Evolutionary conservation across 2,113 vertebrate species (phyloP).

Genomic region (Spermophilus dauricus): DNA sequence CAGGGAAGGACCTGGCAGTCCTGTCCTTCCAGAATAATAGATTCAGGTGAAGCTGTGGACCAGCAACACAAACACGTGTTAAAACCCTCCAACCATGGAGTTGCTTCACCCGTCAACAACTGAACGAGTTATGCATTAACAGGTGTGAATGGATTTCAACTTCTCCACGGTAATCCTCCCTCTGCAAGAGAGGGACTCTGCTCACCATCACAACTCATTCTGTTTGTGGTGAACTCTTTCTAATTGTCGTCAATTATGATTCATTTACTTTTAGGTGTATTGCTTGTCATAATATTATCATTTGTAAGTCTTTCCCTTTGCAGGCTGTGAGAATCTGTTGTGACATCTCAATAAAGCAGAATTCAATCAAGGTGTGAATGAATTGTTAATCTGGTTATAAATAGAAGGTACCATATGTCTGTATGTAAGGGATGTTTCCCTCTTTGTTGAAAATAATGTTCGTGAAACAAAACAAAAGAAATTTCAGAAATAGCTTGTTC

Average conservation of each 20-base stretch:
- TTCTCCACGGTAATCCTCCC: conserved; percentile 61
- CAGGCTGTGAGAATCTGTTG: conserved; percentile 87
- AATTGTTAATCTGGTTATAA: conserved; percentile 91
- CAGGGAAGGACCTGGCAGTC: not conserved
- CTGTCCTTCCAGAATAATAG: not conserved
- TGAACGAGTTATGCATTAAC: conserved; percentile 78
- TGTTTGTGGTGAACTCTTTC: conserved; percentile 87
- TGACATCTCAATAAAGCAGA: conserved; percentile 91
- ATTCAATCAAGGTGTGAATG: conserved; percentile 91
- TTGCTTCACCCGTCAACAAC: conserved; percentile 75
- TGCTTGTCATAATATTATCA: conserved; percentile 90
- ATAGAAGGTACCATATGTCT: conserved; percentile 89
- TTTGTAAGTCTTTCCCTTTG: conserved; percentile 88
- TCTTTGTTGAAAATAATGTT: conserved; percentile 83
- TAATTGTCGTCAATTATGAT: conserved; percentile 91
- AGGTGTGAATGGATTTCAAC: conserved; percentile 71
- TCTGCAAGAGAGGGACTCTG: conserved; percentile 35
- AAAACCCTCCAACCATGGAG: conserved; percentile 73
- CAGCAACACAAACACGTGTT: conserved; percentile 71
- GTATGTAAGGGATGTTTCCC: conserved; percentile 81
- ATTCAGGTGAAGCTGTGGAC: conserved; percentile 35
- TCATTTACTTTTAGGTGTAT: conserved; percentile 89
- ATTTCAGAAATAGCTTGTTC: conserved; percentile 69
- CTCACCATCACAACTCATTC: conserved; percentile 71
- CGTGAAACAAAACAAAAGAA: conserved; percentile 84